Base-by-base conservation (phyloP, 2,113 vertebrate genomes). In the Ploceus nigricollis region DNA sequence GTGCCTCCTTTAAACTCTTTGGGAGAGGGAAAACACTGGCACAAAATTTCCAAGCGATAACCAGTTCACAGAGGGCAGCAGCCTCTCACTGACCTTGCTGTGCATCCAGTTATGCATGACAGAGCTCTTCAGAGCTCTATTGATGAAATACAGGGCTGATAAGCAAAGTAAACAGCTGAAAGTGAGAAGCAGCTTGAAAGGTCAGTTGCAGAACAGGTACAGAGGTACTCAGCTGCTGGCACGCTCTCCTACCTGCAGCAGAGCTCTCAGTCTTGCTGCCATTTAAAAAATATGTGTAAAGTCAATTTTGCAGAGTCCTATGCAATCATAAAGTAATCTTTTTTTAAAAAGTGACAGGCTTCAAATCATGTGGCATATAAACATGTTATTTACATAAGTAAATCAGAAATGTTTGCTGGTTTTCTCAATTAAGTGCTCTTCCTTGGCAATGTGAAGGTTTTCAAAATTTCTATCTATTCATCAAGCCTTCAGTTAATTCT, bases 141-240 rank as follows among this genome's bases (percentile, higher is more conserved):
- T 17, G 73, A 18, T 66, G 65, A 56, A 91, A 58, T 57, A 69
- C 72, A 65, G 80, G 54, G 9, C 77, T 64, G 94, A 96, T 95
- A 97, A 95, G 60, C 33, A 80, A 65, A 91, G 56, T 5, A 94
- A 96, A 94, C 51, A 78, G 17, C 53, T 6, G 79, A 57, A 93
- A 94, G 96, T 89, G 96, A 89, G 94, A 97, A 97, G 76, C 39
- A n/a, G 69, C 37, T 73, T 2, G 22, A 61, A 65, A 91, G 90
- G 92, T 94, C 88, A 88, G 37, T 23, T 3, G 2, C 6, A 30
- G 47, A 24, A 9, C 33, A 51, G 82, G 60, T 44, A 60, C 61
- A 20, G 58, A 70, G 4, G 37, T 47, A 25, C 19, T 64, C 10
- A 6, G 45, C 22, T 1, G 8, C 75, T 66, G 66, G 42, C 51